Conservation (phyloP, 53 echinoderm and acorn worm genomes). For the Astropecten irregularis region DNA sequence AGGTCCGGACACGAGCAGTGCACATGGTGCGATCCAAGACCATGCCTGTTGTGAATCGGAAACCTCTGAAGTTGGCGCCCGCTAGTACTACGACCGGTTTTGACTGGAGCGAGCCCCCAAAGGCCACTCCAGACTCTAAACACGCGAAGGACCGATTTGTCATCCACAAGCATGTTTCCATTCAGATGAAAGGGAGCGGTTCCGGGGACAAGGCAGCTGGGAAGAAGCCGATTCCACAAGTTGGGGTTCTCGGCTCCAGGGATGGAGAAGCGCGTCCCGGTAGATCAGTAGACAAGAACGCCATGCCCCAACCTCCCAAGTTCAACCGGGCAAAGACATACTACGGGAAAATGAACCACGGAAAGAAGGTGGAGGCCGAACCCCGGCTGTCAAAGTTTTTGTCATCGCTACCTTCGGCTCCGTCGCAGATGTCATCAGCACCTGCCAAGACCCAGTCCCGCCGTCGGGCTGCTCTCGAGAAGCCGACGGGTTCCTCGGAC, state of each 20-base stretch:
- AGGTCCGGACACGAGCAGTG: neutral
- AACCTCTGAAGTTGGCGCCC: slow-evolving; percentile 22
- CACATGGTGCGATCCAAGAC: slow-evolving; percentile 33
- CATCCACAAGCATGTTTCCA: slow-evolving; percentile 56
- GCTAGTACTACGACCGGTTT: slow-evolving; percentile 23
- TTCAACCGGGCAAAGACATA: slow-evolving; percentile 49
- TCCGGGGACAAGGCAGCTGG: slow-evolving; percentile 11
- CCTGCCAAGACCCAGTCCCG: neutral
- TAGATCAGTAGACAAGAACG: slow-evolving; percentile 1
- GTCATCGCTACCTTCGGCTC: slow-evolving; percentile 24
- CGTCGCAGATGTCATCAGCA: slow-evolving; percentile 6
- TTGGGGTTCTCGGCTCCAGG: neutral
- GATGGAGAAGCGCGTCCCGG: neutral
- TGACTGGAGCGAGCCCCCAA: slow-evolving; percentile 26
- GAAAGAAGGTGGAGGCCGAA: slow-evolving; percentile 5
- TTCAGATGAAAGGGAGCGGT: slow-evolving; percentile 39
- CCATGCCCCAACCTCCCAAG: slow-evolving; percentile 53
- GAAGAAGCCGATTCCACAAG: slow-evolving; percentile 16
- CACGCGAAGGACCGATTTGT: slow-evolving; percentile 10
- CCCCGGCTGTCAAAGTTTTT: slow-evolving; percentile 14
- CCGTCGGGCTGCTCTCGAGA: neutral
- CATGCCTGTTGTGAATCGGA: slow-evolving; percentile 54
- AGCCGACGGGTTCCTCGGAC: neutral
- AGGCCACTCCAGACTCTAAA: neutral
- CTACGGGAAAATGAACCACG: slow-evolving; percentile 31